Evolutionary conservation across 2,113 vertebrate genomes (phyloP).

Genomic region (Agapornis roseicollis): DNA sequence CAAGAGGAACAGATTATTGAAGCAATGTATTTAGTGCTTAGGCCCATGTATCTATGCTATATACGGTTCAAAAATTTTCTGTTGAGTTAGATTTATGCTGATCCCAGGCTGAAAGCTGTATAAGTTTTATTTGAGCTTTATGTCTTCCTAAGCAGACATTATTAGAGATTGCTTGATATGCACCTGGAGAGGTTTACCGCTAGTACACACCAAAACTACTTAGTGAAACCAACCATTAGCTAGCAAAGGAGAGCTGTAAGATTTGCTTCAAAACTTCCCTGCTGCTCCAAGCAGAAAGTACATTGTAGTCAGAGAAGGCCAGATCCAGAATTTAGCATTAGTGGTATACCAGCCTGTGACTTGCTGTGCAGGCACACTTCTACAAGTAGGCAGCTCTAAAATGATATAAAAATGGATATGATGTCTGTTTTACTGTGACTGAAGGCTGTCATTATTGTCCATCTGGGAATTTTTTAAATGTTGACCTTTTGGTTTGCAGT

Average conservation of each 20-base stretch:
- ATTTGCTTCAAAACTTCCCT: neutral
- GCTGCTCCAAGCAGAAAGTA: neutral
- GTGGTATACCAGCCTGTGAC: neutral
- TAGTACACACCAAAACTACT: neutral
- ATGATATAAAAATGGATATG: neutral
- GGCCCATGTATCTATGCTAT: neutral
- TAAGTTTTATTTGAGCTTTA: neutral
- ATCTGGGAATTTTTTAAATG: neutral
- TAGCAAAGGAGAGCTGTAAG: neutral
- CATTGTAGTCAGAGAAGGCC: neutral
- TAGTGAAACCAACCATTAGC: neutral
- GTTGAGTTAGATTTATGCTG: neutral
- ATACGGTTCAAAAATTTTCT: neutral
- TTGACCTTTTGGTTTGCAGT: neutral
- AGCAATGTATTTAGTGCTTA: neutral
- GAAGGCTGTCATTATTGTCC: neutral
- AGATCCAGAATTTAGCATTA: neutral
- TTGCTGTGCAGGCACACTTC: neutral
- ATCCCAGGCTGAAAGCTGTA: neutral
- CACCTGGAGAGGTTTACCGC: neutral
- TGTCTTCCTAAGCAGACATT: neutral
- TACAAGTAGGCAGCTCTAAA: neutral
- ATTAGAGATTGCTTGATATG: neutral
- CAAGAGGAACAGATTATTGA: neutral
- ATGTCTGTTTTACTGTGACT: neutral